Conservation (phyloP, 2,888 invertebrate species). For the Dicranocentrus wangi region DNA sequence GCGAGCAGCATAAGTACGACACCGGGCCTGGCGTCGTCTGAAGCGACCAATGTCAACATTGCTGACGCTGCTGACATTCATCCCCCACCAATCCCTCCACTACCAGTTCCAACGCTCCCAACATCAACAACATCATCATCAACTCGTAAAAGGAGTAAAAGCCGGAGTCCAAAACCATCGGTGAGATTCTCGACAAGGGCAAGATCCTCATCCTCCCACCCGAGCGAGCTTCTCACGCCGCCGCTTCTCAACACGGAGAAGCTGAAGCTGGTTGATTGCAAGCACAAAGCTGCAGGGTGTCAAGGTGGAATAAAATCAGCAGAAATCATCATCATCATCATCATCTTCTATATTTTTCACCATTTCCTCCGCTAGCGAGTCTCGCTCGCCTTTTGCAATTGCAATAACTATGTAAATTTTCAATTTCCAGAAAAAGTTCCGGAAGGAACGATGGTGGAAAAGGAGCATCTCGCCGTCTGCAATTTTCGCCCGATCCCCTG, state of each 20-base stretch:
- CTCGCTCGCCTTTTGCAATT: too few species aligned
- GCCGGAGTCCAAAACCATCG: neutral
- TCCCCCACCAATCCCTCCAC: too few species aligned
- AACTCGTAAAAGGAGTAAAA: neutral
- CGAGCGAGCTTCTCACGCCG: too few species aligned
- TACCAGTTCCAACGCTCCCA: too few species aligned
- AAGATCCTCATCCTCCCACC: too few species aligned
- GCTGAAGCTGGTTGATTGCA: slow-evolving; percentile 43
- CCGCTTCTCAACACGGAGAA: neutral
- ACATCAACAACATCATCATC: neutral
- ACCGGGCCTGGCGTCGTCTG: neutral
- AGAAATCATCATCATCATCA: neutral
- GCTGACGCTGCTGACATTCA: too few species aligned
- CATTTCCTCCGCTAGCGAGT: neutral
- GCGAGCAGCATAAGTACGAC: neutral
- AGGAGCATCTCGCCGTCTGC: slow-evolving; percentile 58
- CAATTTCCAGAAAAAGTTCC: slow-evolving; percentile 57
- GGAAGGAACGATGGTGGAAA: slow-evolving; percentile 55
- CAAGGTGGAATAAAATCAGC: slow-evolving; percentile 34
- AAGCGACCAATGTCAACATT: too few species aligned
- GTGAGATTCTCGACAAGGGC: too few species aligned
- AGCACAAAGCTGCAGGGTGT: slow-evolving; percentile 51
- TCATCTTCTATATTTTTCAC: neutral
- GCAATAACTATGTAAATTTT: too few species aligned
- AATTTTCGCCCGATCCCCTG: slow-evolving; percentile 67